Percentiles rank a stretch among this genome's conserved stretches.
These are phyloP conservation scores for Chloroclystis v-ata DNA, from an alignment of 2,888 invertebrate species.

Conservation along the genomic window DNA sequence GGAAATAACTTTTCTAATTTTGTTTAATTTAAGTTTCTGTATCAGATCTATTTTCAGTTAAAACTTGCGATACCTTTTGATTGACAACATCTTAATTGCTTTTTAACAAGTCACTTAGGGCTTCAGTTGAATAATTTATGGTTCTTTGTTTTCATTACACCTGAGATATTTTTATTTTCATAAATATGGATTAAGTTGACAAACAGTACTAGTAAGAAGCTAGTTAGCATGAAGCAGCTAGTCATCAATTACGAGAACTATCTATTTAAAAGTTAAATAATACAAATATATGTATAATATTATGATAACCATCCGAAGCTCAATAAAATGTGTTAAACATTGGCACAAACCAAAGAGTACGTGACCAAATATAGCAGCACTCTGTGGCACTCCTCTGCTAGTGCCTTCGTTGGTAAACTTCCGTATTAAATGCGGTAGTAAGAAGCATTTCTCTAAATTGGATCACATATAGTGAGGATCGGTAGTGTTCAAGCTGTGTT, in stretches of 20 bases:
- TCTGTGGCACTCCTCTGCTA: slow-evolving; percentile 45
- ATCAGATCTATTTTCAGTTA: slow-evolving; percentile 12
- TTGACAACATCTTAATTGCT: slow-evolving; percentile 22
- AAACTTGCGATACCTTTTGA: slow-evolving; percentile 14
- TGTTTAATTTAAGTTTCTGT: slow-evolving; percentile 12
- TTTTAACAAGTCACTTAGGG: slow-evolving; percentile 4
- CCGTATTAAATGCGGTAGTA: slow-evolving; percentile 53
- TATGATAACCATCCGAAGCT: background rate
- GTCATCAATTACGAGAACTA: no score
- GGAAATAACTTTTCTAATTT: slow-evolving; percentile 12
- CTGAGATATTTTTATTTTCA: no score
- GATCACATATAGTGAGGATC: slow-evolving; percentile 43
- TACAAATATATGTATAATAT: background rate
- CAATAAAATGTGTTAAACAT: slow-evolving; percentile 2
- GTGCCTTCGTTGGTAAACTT: slow-evolving; percentile 41
- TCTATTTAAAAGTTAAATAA: no score
- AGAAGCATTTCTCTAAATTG: slow-evolving; percentile 58
- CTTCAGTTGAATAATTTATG: slow-evolving; percentile 1
- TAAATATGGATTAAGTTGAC: no score
- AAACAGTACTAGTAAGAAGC: no score
- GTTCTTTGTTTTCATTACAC: no score
- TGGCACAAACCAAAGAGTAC: slow-evolving; percentile 34
- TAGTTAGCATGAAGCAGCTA: no score
- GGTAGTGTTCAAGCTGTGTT: slow-evolving; percentile 14
- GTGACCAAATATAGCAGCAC: slow-evolving; percentile 44